Evolutionary conservation across 2,113 vertebrate genomes (phyloP), one percentile per base, ranked within the genome.

Genomic region (Anolis sagrei): DNA sequence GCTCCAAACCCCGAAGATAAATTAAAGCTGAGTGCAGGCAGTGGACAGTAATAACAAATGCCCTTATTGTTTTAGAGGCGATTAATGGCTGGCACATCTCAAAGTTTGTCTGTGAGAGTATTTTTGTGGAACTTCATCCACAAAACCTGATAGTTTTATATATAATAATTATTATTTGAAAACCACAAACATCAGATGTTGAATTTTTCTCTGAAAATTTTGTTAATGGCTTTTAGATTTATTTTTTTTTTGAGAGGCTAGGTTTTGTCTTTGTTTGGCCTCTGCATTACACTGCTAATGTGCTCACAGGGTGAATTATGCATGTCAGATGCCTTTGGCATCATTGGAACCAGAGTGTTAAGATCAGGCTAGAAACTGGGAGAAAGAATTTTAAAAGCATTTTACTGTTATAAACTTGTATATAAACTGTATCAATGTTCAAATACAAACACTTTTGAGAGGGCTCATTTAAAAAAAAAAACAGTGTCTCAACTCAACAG

Each of bases 1-100:
- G 88, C 68, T 81, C 72, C 32, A 77, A 87, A 90, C 88, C 86
- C 88, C 85, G 92, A 94, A 90, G 90, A 82, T 76, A 91, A 90
- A 92, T 90, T 44, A 91, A 92, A 93, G 87, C 34, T 25, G 78
- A 89, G 66, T 91, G 68, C 80, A 89, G 0, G 23, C 66, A 87
- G 19, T 84, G 93, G 91, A 93, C 76, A 89, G 86, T 0, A 32
- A 91, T 85, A 89, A 87, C 83, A 91, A 93, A 88, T 18, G 70
- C 79, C 70, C 19, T 39, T 1, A 16, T 32, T 76, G 87, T 0
- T 77, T 87, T 89, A 70, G 69, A 76, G 81, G 73, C 84, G 79
- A 90, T 87, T 83, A 89, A 89, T 13, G 85, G 84, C 54, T 90
- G 48, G 21, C 73, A 83, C 80, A 84, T 72, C 79, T n/a, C 1